Percentiles rank a stretch among this genome's conserved stretches.
Evolutionary conservation across 2,888 invertebrate genomes (phyloP).

Genomic region (Drosophila meridionalis): DNA sequence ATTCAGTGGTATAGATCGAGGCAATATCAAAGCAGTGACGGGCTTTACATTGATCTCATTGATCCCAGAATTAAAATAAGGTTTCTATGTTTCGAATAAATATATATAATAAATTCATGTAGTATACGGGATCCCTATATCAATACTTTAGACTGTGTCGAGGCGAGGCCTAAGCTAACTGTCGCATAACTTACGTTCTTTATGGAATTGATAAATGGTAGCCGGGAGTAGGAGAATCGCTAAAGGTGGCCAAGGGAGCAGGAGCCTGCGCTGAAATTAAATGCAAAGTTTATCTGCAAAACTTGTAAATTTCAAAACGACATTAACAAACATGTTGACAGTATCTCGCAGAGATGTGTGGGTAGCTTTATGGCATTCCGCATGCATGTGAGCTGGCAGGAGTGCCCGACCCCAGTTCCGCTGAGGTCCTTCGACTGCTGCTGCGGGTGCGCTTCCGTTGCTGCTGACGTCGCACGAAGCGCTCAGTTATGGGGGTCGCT

Average conservation of each 20-base stretch:
- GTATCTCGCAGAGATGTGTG: constrained; percentile 57
- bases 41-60: constrained; percentile 1
- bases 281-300: constrained; percentile 80
- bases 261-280: constrained; percentile 62
- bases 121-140: constrained; percentile 9
- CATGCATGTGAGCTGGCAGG: constrained; percentile 19
- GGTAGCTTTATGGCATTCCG: constrained; percentile 34
- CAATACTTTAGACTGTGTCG: constrained; percentile 3
- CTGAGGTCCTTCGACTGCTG: constrained; percentile 42
- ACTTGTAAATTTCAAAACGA: constrained; percentile 79
- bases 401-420: constrained; percentile 10
- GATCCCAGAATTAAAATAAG: constrained; percentile 10
- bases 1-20: constrained; percentile 11
- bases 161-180: constrained; percentile 7
- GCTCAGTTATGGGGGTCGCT: constrained; percentile 53
- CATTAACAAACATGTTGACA: constrained; percentile 80
- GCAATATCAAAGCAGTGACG: constrained; percentile 25
- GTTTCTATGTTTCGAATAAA: constrained; percentile 21
- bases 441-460: background rate
- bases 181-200: constrained; percentile 59
- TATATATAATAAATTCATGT: constrained; percentile 2
- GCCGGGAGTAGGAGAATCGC: background rate
- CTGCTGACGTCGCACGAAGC: constrained; percentile 68
- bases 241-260: constrained; percentile 27
- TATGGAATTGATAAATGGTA: constrained; percentile 32